A percentile compares a stretch with the other conserved stretches of the same genome.
These are phyloP conservation scores for Habropoda laboriosa DNA, from an alignment of 1,140 invertebrate species.

Conservation along the genomic window DNA sequence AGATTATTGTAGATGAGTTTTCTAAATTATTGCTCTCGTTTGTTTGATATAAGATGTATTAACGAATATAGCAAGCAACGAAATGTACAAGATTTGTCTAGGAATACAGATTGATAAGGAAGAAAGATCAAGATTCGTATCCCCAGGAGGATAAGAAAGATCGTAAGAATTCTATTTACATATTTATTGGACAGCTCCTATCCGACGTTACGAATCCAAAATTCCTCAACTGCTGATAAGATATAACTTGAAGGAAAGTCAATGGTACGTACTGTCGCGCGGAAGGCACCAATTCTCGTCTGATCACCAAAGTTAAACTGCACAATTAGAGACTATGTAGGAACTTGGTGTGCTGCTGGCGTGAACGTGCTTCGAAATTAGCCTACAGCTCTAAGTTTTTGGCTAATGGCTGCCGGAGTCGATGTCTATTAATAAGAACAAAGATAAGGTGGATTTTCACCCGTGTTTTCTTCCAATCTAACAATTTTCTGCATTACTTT, in stretches of 20 bases:
- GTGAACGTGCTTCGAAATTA: not conserved
- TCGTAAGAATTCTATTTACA: constrained; percentile 23
- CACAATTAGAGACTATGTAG: not conserved
- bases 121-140: not conserved
- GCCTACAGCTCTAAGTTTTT: not conserved
- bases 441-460: not conserved
- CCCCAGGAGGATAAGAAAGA: not conserved
- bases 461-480: too few species aligned
- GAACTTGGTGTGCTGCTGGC: not conserved
- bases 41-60: too few species aligned
- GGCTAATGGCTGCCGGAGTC: not conserved
- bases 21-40: too few species aligned
- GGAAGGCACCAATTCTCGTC: not conserved
- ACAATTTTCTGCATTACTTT: too few species aligned
- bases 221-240: not conserved
- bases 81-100: too few species aligned
- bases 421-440: not conserved
- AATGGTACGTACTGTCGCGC: not conserved
- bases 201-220: not conserved
- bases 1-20: too few species aligned
- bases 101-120: not conserved
- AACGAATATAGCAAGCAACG: too few species aligned
- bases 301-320: constrained; percentile 6
- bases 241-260: not conserved
- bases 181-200: constrained; percentile 9